These are phyloP conservation scores for Cotesia congregata DNA, from an alignment of 2,888 invertebrate genomes.

Conservation along the genomic window DNA sequence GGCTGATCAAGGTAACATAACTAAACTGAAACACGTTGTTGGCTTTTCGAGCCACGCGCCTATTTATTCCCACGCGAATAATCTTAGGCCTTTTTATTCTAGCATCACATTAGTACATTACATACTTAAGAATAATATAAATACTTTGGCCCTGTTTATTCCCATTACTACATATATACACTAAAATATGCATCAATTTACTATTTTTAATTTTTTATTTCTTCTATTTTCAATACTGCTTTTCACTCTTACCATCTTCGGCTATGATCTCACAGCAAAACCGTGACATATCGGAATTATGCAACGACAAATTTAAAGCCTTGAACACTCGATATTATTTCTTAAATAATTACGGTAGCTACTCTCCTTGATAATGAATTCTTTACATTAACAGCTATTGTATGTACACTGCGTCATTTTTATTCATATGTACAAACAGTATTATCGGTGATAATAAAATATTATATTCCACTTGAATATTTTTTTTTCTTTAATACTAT, in stretches of 20 bases:
- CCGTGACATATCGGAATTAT: background rate
- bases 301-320: background rate
- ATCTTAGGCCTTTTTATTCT: conserved; percentile 9
- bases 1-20: conserved; percentile 49
- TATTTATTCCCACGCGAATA: conserved; percentile 35
- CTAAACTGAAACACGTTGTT: conserved; percentile 29
- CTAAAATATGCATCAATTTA: no score
- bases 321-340: background rate
- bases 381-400: background rate
- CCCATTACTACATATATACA: no score
- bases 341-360: background rate
- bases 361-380: background rate
- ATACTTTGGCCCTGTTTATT: no score
- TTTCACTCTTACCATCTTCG: background rate
- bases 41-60: conserved; percentile 42
- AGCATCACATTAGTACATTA: background rate
- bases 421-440: background rate
- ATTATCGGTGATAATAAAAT: background rate
- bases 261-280: background rate
- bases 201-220: background rate
- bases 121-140: no score
- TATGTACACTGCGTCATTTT: background rate
- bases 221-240: background rate
- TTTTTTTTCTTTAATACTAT: background rate
- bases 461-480: background rate